Base-by-base conservation (phyloP, 2,888 invertebrate genomes). In the Synergus japonicus region DNA sequence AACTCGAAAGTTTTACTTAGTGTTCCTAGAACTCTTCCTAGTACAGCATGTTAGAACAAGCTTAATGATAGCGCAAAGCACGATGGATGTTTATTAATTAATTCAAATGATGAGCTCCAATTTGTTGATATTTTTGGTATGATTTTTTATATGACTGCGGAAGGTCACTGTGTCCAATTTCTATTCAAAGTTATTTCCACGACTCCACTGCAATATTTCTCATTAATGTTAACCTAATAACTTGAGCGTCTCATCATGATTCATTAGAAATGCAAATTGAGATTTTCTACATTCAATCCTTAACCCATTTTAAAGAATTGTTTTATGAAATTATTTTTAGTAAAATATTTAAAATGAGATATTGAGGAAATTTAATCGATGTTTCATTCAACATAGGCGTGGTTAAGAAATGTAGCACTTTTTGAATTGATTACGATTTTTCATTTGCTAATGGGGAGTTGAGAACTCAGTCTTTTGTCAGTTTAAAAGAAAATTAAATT, bases 31-130 rank as follows among this genome's bases (percentile, higher is more conserved):
- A 49, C 9, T 49, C 29, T 37, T 73, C 29, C 49, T 49, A 73
- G 54, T 54, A 73, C 10, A 73, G 73, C 73, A 73, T 73, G 73
- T 73, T 73, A 73, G 73, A 73, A 37, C 37, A 41, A 73, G 73
- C 54, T 73, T 73, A 37, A 54, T 73, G 73, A 12, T 73, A 73
- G 54, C 10, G 73, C 54, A 73, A 73, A 73, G 73, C 73, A 73
- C 73, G 73, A 54, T 73, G 73, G 37, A 73, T 73, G 73, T 73
- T 73, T 37, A 10, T 49, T 54, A 54, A 73, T 49, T 49, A 49
- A 63, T 54, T 37, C 49, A 67, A 46, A 67, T 22, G 18, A 67
- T 44, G 22, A 67, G 22, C 13, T 67, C 46, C 13, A 46, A 8
- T 67, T 67, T 46, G 29, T n/a, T 22, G 46, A 18, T 22, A 67